Conservation (phyloP, 2,888 invertebrate species). For the Netelia virgata region DNA sequence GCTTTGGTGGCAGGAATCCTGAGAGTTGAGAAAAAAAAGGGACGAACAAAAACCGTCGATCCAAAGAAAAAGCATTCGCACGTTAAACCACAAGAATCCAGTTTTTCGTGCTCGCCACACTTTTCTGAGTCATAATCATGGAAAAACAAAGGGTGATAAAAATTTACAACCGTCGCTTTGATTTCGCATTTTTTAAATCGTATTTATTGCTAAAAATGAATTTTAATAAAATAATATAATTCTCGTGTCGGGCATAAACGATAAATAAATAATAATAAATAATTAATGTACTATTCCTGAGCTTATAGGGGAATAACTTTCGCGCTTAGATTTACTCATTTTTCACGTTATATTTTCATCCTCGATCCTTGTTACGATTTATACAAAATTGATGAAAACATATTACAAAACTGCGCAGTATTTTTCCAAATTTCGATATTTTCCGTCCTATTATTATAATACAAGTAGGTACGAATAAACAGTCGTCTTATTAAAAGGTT, state of each 20-base stretch:
- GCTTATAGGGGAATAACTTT: too few species aligned
- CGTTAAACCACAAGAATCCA: neutral
- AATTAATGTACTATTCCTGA: too few species aligned
- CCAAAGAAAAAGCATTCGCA: neutral
- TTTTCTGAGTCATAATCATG: too few species aligned
- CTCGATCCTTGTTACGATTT: too few species aligned
- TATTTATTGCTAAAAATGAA: neutral
- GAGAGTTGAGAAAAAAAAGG: neutral
- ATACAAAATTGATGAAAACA: too few species aligned
- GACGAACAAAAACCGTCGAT: neutral
- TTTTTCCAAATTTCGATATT: too few species aligned
- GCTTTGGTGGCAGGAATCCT: conserved; percentile 11
- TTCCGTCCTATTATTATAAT: too few species aligned
- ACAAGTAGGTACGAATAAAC: too few species aligned
- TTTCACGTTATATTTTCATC: too few species aligned
- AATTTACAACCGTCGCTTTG: neutral
- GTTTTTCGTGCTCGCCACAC: neutral
- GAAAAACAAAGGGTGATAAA: neutral
- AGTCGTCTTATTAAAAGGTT: too few species aligned
- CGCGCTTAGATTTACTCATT: too few species aligned
- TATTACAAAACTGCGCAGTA: too few species aligned
- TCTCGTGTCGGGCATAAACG: neutral
- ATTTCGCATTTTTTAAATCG: neutral
- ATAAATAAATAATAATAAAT: neutral
- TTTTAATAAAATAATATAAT: neutral